Evolutionary conservation across 2,797 vertebrate genomes (phyloP), one percentile per base, ranked within the genome.

Genomic region (Mastacembelus armatus): DNA sequence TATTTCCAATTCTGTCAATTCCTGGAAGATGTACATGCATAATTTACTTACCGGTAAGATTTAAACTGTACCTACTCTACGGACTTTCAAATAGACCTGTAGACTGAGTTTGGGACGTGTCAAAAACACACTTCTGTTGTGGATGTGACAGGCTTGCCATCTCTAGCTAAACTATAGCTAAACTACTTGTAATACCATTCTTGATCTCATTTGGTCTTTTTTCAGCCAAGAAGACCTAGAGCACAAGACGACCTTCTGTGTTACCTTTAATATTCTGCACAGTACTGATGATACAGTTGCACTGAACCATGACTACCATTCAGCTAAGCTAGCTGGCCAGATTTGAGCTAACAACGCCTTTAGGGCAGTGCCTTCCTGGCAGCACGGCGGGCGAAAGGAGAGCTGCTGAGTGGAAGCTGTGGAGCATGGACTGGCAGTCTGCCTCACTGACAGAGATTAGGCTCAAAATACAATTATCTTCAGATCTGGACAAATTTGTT

Each of bases 401-500:
- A 68, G 64, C 49, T 73, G 78, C 62, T 35, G 69, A 84, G 73
- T 12, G 47, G 49, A 54, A 48, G 39, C 36, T 51, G 55, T 5
- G 10, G 56, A 72, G 70, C 62, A 7, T 42, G 12, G 38, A 56
- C 55, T 75, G 66, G 47, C 66, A 71, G 67, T 56, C 71, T 69
- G 70, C 44, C 52, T 72, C 33, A 27, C 58, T 49, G 56, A 67
- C 55, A 56, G 49, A 75, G 50, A 84, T 74, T 58, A 63, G 58
- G 65, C 61, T 70, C 39, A 40, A 48, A 54, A 83, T 74, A 66
- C 80, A 87, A 88, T 89, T 80, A 88, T 70, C 54, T 50, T 47
- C 43, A 48, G 42, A 78, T 77, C 58, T 57, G 36, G 45, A 59
- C 65, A 74, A 80, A 86, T 56, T 30, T 30, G 24, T 38, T 74